These are phyloP conservation scores for Amphimedon queenslandica DNA, from an alignment of 37 sponge, comb jelly and placozoan species.

Conservation along the genomic window DNA sequence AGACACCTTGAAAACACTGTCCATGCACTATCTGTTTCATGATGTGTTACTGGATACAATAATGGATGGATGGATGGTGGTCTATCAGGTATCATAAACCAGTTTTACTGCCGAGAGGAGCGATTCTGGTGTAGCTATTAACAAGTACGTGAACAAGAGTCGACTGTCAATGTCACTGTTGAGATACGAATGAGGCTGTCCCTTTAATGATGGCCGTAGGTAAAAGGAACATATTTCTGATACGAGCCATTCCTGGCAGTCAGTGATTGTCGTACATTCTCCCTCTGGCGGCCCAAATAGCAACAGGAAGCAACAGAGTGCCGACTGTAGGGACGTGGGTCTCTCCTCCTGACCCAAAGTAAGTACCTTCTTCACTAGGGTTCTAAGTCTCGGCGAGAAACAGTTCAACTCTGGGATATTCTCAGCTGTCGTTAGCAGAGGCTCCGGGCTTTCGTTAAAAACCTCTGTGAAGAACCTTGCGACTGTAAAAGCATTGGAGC, in stretches of 20 bases:
- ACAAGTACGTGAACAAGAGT: background rate
- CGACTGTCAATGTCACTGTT: background rate
- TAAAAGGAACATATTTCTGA: conserved; percentile 16
- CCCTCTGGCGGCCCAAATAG: conserved; percentile 36
- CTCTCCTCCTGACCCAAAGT: conserved; percentile 14
- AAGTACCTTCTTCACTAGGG: conserved; percentile 27
- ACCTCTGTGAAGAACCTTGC: conserved; percentile 19
- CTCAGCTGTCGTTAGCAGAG: background rate
- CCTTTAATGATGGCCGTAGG: conserved; percentile 3
- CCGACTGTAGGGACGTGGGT: conserved; percentile 22
- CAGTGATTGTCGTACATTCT: background rate
- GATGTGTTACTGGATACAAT: too few species aligned
- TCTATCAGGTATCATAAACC: too few species aligned
- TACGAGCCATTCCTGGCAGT: conserved; percentile 41
- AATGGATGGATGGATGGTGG: too few species aligned
- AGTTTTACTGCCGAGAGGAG: too few species aligned
- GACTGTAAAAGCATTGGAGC: conserved; percentile 22
- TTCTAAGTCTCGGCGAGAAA: conserved; percentile 28
- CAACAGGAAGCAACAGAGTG: conserved; percentile 25
- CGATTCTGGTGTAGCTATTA: background rate
- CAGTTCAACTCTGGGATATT: background rate
- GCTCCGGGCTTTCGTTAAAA: background rate
- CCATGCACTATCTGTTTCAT: too few species aligned
- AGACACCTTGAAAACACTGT: too few species aligned
- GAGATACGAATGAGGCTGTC: background rate